A percentile compares a stretch with the other conserved stretches of the same genome.
Conservation (phyloP, 2,888 invertebrate genomes). For the Xestia c-nigrum region DNA sequence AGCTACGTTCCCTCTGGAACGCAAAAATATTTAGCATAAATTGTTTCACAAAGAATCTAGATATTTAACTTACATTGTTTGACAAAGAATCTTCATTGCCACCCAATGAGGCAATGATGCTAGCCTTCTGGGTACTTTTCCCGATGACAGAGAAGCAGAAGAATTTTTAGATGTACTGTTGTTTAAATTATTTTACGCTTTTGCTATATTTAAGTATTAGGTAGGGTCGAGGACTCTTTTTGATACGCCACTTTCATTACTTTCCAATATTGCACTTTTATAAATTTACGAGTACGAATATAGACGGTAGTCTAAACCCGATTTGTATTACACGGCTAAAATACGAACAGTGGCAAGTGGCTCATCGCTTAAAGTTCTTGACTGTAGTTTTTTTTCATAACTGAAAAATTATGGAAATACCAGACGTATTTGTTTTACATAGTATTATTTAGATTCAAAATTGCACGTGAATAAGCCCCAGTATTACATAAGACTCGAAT, state of each 20-base stretch:
- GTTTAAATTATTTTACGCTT: background rate
- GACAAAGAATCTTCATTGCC: background rate
- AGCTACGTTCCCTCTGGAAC: background rate
- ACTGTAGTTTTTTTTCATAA: background rate
- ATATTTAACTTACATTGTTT: too few species aligned
- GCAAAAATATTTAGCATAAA: background rate
- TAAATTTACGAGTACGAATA: too few species aligned
- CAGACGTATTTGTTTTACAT: background rate
- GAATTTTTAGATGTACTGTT: background rate
- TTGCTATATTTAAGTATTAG: background rate
- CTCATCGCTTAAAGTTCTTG: too few species aligned
- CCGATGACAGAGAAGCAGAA: background rate
- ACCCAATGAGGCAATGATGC: background rate
- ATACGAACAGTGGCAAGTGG: too few species aligned
- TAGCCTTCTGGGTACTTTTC: background rate
- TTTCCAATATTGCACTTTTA: too few species aligned
- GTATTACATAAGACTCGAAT: conserved; percentile 36
- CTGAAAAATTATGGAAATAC: background rate
- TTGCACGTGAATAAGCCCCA: conserved; percentile 48
- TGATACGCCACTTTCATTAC: too few species aligned
- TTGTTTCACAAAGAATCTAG: background rate
- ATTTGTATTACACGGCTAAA: too few species aligned
- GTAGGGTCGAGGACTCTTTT: too few species aligned
- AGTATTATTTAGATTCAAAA: background rate
- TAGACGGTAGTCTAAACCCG: too few species aligned